Conservation (phyloP, 1,140 invertebrate species). For the Zaprionus davidi region DNA sequence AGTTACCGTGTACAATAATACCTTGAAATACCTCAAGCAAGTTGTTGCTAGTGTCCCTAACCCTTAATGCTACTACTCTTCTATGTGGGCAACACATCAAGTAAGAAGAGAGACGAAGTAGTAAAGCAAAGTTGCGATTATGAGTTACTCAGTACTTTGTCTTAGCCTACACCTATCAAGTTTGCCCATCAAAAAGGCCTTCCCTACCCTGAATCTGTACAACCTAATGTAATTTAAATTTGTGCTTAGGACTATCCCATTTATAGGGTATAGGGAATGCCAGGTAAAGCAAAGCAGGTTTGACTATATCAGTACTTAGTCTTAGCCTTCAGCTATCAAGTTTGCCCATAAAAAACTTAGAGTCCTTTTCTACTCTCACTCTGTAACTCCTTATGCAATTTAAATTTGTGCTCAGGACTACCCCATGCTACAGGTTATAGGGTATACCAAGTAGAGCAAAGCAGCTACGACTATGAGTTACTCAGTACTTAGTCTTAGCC, state of each 20-base stretch:
- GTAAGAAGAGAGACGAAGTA: no score
- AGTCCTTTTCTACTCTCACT: neutral
- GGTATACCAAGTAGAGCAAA: conserved; percentile 1
- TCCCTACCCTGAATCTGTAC: neutral
- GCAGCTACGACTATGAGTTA: no score
- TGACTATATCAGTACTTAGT: no score
- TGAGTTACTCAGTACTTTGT: no score
- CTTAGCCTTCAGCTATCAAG: no score
- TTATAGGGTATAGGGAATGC: neutral
- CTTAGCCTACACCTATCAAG: no score
- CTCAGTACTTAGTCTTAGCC: no score
- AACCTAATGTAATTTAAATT: neutral
- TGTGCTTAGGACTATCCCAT: neutral
- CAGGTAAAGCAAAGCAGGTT: neutral
- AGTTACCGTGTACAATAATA: neutral
- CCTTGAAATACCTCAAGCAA: neutral
- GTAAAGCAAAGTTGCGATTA: no score
- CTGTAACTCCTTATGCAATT: neutral
- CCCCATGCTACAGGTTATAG: neutral
- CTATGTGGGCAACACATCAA: no score
- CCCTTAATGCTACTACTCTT: no score
- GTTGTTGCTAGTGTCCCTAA: neutral
- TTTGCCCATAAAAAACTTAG: neutral
- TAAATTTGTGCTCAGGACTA: neutral
- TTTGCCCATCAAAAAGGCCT: neutral